Base-by-base conservation (phyloP, 92 coral and sea anemone species). In the Blastomussa wellsi region DNA sequence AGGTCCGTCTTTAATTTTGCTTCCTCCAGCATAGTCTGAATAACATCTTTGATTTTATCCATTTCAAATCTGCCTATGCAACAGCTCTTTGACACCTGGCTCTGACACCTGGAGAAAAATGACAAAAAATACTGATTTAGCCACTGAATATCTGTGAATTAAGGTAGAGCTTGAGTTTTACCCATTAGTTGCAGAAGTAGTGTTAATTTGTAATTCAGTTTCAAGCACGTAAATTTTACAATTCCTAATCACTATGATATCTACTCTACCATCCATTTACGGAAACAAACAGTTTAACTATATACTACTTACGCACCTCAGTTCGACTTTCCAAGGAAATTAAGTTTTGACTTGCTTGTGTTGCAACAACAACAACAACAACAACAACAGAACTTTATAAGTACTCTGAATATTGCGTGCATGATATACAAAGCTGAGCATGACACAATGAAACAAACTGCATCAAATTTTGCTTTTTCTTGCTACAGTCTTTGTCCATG, bases 31-130 rank as follows among this genome's bases (percentile, higher is more conserved):
- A 77, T 55, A 28, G 8, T 49, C 35, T 77, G 80, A 0, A 77
- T 17, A 11, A 66, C 68, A 26, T 77, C 69, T 53, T 77, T 77
- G 44, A 77, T 53, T 36, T 77, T 38, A 55, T 77, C 80, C 80
- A 77, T 77, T 77, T 26, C 16, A 60, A 26, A 19, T 60, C 67
- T 60, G 67, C 12, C 10, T n/a, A 33, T 60, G 29, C 24, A 15
- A 32, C 7, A 60, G 67, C 33, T 26, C 31, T 8, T n/a, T 55
- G 20, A 55, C 62, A 20, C 67, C 33, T 59, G 29, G 0, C 7
- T 3, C 6, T 44, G 11, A 8, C 7, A 44, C 11, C 49, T 41
- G 7, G 44, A 48, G 53, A 15, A 59, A 59, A 59, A 20, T 59
- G 12, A 24, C 26, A 22, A 5, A 59, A 59, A 59, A 29, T 22